Conservation (phyloP, 2,113 vertebrate species). For the Hippocampus zosterae region DNA sequence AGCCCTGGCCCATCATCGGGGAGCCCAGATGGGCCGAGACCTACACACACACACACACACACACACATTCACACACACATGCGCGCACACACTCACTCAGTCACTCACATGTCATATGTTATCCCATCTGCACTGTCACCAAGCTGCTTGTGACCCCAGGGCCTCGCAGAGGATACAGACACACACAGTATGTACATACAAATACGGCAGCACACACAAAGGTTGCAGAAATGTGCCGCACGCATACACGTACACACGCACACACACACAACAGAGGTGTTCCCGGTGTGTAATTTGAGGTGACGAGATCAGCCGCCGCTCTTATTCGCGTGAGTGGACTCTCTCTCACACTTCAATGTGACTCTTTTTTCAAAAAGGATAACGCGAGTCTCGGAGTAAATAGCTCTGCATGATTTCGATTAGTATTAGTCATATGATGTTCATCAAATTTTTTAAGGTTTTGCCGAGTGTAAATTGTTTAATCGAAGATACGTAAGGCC, state of each 20-base stretch:
- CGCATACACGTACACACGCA: slow-evolving; percentile 25
- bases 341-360: slow-evolving; percentile 7
- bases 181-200: slow-evolving; percentile 16
- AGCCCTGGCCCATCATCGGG: slow-evolving; percentile 73
- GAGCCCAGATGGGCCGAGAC: slow-evolving; percentile 76
- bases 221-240: slow-evolving; percentile 30
- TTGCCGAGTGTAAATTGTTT: neutral
- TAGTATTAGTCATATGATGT: neutral
- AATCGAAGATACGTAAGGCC: neutral
- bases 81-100: slow-evolving; percentile 31
- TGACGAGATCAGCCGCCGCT: slow-evolving; percentile 36
- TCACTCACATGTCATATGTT: slow-evolving; percentile 80
- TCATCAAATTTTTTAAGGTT: neutral
- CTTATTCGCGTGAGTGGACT: slow-evolving; percentile 30
- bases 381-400: slow-evolving; percentile 11
- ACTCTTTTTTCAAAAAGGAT: slow-evolving; percentile 21
- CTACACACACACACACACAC: slow-evolving; percentile 19
- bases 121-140: slow-evolving; percentile 78
- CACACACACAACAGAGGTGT: slow-evolving; percentile 38
- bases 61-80: neutral
- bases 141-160: slow-evolving; percentile 72
- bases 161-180: slow-evolving; percentile 44
- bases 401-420: neutral
- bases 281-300: slow-evolving; percentile 37
- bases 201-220: slow-evolving; percentile 30